Conservation (phyloP, 2,888 invertebrate genomes). For the Crocallis elinguaria region DNA sequence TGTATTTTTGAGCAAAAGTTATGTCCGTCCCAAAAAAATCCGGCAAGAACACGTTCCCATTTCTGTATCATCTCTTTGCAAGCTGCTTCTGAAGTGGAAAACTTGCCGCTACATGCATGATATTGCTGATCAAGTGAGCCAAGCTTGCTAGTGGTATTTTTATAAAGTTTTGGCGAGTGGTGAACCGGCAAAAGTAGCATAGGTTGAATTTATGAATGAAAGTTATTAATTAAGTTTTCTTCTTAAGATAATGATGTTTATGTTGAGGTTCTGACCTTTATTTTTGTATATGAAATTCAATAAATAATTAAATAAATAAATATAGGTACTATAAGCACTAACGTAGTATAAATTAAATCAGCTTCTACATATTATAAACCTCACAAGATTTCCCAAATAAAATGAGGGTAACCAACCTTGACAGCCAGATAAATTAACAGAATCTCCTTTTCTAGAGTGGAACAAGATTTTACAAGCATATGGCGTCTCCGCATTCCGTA, state of each 20-base stretch:
- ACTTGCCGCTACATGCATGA: conserved; percentile 49
- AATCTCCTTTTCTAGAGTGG: conserved; percentile 28
- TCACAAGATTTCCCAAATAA: neutral
- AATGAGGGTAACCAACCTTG: conserved; percentile 33
- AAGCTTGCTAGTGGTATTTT: conserved; percentile 21
- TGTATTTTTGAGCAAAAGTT: too few relatives aligned
- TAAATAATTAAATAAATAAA: too few relatives aligned
- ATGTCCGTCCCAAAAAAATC: neutral
- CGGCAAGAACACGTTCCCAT: neutral
- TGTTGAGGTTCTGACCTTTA: too few relatives aligned
- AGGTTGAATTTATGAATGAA: conserved; percentile 1
- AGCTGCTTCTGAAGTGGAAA: conserved; percentile 30
- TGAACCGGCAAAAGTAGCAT: conserved; percentile 4
- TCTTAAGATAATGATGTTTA: neutral
- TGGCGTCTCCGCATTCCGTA: conserved; percentile 34
- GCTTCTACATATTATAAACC: neutral
- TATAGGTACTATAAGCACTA: too few relatives aligned
- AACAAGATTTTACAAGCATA: conserved; percentile 32
- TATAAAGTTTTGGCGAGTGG: conserved; percentile 36
- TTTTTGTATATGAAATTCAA: too few relatives aligned
- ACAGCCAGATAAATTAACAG: conserved; percentile 34
- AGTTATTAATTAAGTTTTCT: neutral
- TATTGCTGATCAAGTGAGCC: conserved; percentile 21
- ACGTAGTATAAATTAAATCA: too few relatives aligned
- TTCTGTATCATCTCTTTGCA: conserved; percentile 4